Evolutionary conservation across 2,113 vertebrate genomes (phyloP).

Genomic region (Lota lota): DNA sequence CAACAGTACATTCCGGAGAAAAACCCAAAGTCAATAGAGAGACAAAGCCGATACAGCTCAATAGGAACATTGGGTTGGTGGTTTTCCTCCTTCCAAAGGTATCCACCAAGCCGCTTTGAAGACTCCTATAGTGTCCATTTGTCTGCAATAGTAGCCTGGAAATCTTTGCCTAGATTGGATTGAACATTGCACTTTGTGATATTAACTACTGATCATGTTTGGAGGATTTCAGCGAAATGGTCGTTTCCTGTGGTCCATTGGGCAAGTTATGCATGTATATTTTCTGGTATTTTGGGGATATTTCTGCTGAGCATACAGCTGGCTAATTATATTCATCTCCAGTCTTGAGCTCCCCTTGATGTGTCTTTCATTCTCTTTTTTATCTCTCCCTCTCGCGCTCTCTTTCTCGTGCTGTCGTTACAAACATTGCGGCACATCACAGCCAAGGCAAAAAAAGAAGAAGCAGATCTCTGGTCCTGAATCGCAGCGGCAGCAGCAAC

Average conservation of each 20-base stretch:
- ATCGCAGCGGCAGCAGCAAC: constrained; percentile 42
- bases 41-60: no score
- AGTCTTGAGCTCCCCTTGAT: constrained; percentile 40
- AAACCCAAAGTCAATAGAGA: no score
- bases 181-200: constrained; percentile 37
- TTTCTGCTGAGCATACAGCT: constrained; percentile 38
- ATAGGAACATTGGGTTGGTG: no score
- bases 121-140: constrained; percentile 13
- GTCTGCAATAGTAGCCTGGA: constrained; percentile 17
- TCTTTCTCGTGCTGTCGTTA: constrained; percentile 29
- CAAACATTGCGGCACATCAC: constrained; percentile 50
- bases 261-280: no score
- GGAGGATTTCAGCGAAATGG: constrained; percentile 13
- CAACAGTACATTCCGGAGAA: no score
- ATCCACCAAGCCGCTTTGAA: background rate
- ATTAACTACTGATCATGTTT: constrained; percentile 32
- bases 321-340: constrained; percentile 48
- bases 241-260: constrained; percentile 25
- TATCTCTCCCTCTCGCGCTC: no score
- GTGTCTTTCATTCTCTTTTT: constrained; percentile 7
- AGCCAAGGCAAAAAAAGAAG: constrained; percentile 48
- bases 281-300: constrained; percentile 3
- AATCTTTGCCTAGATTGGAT: constrained; percentile 38
- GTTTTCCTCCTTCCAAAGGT: no score
- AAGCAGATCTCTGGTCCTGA: constrained; percentile 38